phyloP scores from a whole-genome alignment of 2,888 invertebrate genomes.

The Odontothrips loti region DNA sequence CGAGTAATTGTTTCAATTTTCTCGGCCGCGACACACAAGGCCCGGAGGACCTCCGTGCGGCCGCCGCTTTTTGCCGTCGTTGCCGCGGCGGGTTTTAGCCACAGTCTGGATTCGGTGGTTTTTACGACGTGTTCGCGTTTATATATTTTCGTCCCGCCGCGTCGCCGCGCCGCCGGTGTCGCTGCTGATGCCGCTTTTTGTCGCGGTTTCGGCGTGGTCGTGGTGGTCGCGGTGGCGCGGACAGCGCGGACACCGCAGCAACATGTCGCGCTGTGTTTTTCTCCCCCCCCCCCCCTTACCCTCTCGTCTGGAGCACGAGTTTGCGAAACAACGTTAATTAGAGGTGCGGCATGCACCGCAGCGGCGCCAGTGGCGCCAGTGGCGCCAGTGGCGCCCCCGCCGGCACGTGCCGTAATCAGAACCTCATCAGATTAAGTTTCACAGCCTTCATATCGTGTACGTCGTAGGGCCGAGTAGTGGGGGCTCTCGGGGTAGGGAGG shows the following conservation, averaged over 20 bases:
- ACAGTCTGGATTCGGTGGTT: too few species aligned
- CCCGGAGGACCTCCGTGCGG: too few species aligned
- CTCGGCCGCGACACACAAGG: too few species aligned
- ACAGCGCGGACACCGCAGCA: too few species aligned
- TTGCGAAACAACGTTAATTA: constrained; percentile 24
- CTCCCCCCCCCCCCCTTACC: neutral
- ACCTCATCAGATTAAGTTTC: constrained; percentile 15
- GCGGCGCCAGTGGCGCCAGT: neutral
- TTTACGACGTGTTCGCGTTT: too few species aligned
- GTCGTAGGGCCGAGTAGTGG: neutral
- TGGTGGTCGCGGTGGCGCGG: neutral
- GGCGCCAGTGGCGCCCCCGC: neutral
- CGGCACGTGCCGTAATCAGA: constrained; percentile 14
- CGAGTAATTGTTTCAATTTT: too few species aligned
- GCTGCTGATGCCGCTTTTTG: too few species aligned
- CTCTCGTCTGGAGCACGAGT: neutral
- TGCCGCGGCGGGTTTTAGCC: too few species aligned
- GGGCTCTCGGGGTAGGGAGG: neutral
- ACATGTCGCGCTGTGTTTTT: constrained; percentile 11
- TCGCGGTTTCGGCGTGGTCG: too few species aligned
- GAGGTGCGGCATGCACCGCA: neutral
- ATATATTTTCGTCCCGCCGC: too few species aligned
- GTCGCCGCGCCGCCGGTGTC: too few species aligned
- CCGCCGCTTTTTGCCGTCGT: too few species aligned
- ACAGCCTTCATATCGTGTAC: neutral